Base-by-base conservation (phyloP, 2,113 vertebrate species). In the Pseudorhombus dupliciocellatus region DNA sequence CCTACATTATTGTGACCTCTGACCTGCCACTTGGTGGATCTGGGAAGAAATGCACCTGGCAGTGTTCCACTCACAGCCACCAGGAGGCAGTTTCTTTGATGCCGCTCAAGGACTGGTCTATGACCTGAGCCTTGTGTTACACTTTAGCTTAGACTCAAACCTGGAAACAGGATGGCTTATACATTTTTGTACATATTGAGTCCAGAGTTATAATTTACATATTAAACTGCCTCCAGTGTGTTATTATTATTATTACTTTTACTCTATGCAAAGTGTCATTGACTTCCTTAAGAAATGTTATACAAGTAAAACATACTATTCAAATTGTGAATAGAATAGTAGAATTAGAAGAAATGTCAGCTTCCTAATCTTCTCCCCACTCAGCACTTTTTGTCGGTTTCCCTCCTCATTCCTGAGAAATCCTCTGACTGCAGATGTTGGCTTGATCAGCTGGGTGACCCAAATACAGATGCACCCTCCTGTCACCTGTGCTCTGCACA, bases 1-100 rank as follows among this genome's bases (percentile, higher is more conserved):
- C 11, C 10, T 18, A 44, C 12, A 18, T 44, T 44, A 46, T 16
- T 20, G 42, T 57, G 40, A 57, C 20, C 31, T 22, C 8, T 21
- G 56, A n/a, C 31, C 64, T 42, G 6, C 46, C 16, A 7, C 54
- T 42, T 12, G 40, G 30, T 0, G 21, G 4, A 60, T 21, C 0
- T 14, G 1, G 50, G 25, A 24, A n/a, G 14, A 37, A 31, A 15
- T 51, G 31, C 4, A 25, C 15, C 15, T 10, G 28, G 22, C 22
- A 20, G 3, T 59, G 54, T 70, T 31, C 4, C 31, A 21, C 28
- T 30, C 37, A 1, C 21, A 26, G 5, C 75, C 86, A 76, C 66
- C 66, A 77, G 88, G 63, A 55, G 81, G 84, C 84, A 48, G 30
- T 7, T 64, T 30, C 8, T 4, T 10, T 18, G 11, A 30, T 7